Base-by-base conservation (phyloP, 2,113 vertebrate species). In the Abramis brama region DNA sequence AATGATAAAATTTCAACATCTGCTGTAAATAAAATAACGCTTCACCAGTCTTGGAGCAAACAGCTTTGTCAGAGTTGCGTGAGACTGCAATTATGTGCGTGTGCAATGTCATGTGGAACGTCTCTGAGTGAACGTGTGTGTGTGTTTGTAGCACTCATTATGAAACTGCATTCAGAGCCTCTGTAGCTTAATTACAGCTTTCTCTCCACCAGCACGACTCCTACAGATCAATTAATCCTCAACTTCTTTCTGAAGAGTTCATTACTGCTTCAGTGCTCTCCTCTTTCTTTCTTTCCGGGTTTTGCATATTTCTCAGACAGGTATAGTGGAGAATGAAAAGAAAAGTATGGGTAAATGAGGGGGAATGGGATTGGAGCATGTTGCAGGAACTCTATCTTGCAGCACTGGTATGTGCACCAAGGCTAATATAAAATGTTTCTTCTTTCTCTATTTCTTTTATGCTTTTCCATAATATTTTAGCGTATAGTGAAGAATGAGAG, bases 201-300 rank as follows among this genome's bases (percentile, higher is more conserved):
- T 88, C 91, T 91, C 88, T 82, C 57, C 79, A 73, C 80, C 62
- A 91, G 89, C 92, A 88, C 82, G 84, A 86, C 90, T 90, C 74
- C 33, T 89, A 90, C 83, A 85, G 91, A 92, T 95, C 93, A 92
- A 93, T 95, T 93, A 93, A 91, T 90, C 87, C 85, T 79, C 73
- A 64, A 87, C 88, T 89, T 79, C 90, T 87, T 93, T 92, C 86
- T 90, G 76, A 91, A 89, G 91, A 92, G 91, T 93, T 94, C 88
- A 93, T 95, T 92, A 92, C 84, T 13, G 83, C 91, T 90, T 93
- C 93, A 93, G 90, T 92, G 93, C 86, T 64, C 21, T 25, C 6
- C 55, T 78, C 8, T 36, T 50, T 39, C 13, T 57, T 43, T n/a
- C 25, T 68, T n/a, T 19, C 8, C 17, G 8, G 27, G 30, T 57